Base-by-base conservation (phyloP, 2,888 invertebrate species). In the Conops quadrifasciatus region DNA sequence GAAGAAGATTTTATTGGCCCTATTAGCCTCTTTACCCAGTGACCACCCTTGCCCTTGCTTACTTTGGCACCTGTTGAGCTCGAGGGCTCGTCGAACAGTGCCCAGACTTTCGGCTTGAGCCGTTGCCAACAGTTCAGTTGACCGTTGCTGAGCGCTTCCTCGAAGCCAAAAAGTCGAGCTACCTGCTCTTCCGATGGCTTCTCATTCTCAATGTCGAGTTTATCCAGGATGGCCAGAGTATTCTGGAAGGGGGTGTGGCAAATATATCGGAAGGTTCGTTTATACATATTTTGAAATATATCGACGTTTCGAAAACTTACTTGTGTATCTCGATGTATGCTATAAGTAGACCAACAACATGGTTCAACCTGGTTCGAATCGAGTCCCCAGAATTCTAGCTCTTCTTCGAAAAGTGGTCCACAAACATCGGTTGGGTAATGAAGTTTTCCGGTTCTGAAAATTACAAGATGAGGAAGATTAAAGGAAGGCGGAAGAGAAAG, bases 401-500 rank as follows among this genome's bases (percentile, higher is more conserved):
- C 97, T 85, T 97, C 97, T 82, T 97, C 97, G 83, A 97, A 97
- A 63, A 97, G 88, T 19, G 97, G 97, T 1, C 97, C 97, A 86
- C 97, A 97, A n/a, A 97, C 97, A 88, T 97, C 95, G 73, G 96
- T 96, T 15, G 97, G 97, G 86, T 97, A 97, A 87, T 97, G 97
- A 64, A 97, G 90, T 85, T 97, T 96, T 30, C 96, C 96, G 67
- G 95, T 95, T 84, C 96, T 93, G 87, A 24, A 68, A 51, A 16
- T 24, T 1, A 47, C 0, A 26, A 47, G n/a, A 30, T 45, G n/a
- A 16, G 3, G 15, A 28, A 15, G 2, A 21, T 2, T 58, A 30
- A 30, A 30, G 30, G 11, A n/a, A n/a, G n/a, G n/a, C n/a, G 58
- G 2, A 30, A 60, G n/a, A 9, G 15, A 51, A 16, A 51, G 51